phyloP scores from a whole-genome alignment of 2,113 vertebrate genomes.

The Megaleporinus macrocephalus region DNA sequence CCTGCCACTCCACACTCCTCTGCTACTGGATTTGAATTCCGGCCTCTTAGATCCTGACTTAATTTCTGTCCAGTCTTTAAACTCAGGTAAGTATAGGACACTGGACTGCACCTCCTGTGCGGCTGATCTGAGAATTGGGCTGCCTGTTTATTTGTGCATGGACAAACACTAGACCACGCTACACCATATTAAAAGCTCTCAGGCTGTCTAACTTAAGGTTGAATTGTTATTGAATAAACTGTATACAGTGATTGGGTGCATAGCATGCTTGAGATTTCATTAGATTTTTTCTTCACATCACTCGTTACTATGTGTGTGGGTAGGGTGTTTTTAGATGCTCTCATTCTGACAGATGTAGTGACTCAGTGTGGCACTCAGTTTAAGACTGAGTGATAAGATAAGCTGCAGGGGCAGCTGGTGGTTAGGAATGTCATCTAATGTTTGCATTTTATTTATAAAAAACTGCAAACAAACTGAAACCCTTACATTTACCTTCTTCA shows the following conservation, averaged over 20 bases:
- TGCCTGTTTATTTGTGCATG: not conserved
- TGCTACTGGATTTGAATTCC: not conserved
- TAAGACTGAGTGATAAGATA: not conserved
- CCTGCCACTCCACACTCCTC: constrained; percentile 58
- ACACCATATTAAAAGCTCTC: not conserved
- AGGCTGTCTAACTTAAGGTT: not conserved
- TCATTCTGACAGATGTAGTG: not conserved
- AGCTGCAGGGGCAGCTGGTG: too few species aligned
- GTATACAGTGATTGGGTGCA: not conserved
- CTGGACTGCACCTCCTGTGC: not conserved
- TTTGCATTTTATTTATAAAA: not conserved
- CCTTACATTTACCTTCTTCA: not conserved
- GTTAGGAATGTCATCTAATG: too few species aligned
- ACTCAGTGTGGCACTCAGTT: not conserved
- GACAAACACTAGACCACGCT: not conserved
- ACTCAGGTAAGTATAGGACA: not conserved
- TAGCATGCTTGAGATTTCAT: not conserved
- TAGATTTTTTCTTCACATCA: not conserved
- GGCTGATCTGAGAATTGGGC: not conserved
- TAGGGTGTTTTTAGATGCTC: not conserved
- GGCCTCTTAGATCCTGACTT: constrained; percentile 37
- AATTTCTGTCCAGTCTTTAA: not conserved
- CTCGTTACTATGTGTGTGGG: not conserved
- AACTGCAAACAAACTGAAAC: not conserved
- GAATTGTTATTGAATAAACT: not conserved